Evolutionary conservation across 2,797 vertebrate genomes (phyloP), one percentile per base, ranked within the genome.

Genomic region (Myiotriccus ornatus): DNA sequence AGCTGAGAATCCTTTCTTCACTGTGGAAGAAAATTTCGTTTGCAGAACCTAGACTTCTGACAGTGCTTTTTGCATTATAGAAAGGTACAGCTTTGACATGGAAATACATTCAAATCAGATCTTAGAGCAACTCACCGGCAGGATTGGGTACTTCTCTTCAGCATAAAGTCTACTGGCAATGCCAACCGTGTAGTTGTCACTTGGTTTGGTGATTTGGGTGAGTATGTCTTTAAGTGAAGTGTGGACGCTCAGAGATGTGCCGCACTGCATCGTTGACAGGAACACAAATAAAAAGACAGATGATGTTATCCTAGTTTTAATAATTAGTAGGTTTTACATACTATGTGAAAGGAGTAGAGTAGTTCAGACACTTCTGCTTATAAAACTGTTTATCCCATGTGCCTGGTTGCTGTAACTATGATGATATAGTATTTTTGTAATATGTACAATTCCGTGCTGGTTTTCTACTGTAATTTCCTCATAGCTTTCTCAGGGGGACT

Each of bases 151-250:
- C 55, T 97, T 96, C 86, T 98, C 83, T 70, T 99, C 98, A 83
- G 98, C 98, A 24, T 98, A 99, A 73, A 99, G 96, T 32, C 98
- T 97, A 18, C 98, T 98, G 90, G 98, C 99, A 23, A 99, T 90
- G 67, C 97, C 98, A 84, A 99, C 95, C 0, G 98, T 86, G 12
- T 98, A 98, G 2, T 97, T 97, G 43, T 97, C 97, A 7, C 91
- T 97, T 20, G 93, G 71, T 88, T 98, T 98, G 97, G 98, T 98
- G 76, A 99, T 96, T 74, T 97, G 96, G 7, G 43, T 64, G 85
- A 99, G 95, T 49, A 98, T 64, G 22, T 95, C 85, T 98, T 98
- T 97, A 43, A 97, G 94, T 22, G 86, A 96, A 18, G 62, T 8
- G 10, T 97, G 95, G 52, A 90, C 52, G 16, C 87, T 82, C 37